Conservation (phyloP, 2,888 invertebrate species). For the Lasioglossum leucozonium region DNA sequence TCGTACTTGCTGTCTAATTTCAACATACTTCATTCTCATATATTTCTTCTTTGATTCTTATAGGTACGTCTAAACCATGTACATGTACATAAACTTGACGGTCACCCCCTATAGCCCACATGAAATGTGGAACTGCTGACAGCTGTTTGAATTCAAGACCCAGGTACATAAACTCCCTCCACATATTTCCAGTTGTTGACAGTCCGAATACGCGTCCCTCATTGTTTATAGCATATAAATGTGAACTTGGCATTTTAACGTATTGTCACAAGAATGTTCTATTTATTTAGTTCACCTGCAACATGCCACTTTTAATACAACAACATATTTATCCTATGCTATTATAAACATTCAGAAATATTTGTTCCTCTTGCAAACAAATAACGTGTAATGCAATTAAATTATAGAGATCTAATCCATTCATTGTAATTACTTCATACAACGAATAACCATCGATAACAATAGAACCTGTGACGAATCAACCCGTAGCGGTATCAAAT, state of each 20-base stretch:
- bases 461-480: background rate
- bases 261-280: background rate
- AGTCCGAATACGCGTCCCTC: conserved; percentile 95
- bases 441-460: background rate
- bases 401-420: too few relatives aligned
- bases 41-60: conserved; percentile 94
- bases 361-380: background rate
- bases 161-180: conserved; percentile 94
- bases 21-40: conserved; percentile 93
- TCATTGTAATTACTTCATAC: background rate
- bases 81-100: conserved; percentile 97
- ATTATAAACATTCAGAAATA: background rate
- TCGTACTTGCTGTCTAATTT: background rate
- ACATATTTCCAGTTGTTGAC: conserved; percentile 92
- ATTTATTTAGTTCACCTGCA: conserved; percentile 21
- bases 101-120: conserved; percentile 97
- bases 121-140: conserved; percentile 92
- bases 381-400: background rate
- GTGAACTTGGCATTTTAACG: conserved; percentile 88
- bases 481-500: background rate
- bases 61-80: conserved; percentile 95
- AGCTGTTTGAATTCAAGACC: conserved; percentile 96
- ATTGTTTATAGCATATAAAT: conserved; percentile 94
- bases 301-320: background rate
- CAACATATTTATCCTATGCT: background rate